Percentiles rank a stretch among this genome's conserved stretches.
These are phyloP conservation scores for Clostera curtula DNA, from an alignment of 2,888 invertebrate species.

Conservation along the genomic window DNA sequence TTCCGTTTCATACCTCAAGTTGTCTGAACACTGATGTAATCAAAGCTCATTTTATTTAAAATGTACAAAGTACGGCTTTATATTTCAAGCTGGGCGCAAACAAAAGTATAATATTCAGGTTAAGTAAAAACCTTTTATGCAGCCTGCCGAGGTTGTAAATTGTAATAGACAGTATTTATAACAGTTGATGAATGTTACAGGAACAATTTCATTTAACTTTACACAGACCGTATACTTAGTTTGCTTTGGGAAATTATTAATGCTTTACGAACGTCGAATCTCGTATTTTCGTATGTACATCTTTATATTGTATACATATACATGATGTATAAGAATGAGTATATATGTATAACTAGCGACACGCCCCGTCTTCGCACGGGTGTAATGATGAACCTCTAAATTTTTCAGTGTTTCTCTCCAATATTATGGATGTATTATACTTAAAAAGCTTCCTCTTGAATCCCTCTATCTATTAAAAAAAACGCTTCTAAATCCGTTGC, in stretches of 20 bases:
- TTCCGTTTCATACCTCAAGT: neutral
- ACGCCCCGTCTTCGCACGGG: too few species aligned
- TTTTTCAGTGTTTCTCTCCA: too few species aligned
- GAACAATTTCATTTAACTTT: slow-evolving; percentile 5
- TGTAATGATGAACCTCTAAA: too few species aligned
- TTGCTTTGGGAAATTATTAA: neutral
- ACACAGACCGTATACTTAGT: neutral
- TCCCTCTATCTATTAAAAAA: too few species aligned
- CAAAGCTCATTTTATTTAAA: neutral
- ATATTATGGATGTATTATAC: too few species aligned
- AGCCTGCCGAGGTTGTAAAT: slow-evolving; percentile 7
- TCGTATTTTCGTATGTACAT: neutral
- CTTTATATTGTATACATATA: too few species aligned
- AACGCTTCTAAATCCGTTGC: too few species aligned
- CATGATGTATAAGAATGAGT: too few species aligned
- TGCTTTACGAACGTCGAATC: neutral
- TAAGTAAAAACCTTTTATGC: slow-evolving; percentile 11
- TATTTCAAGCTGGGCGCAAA: slow-evolving; percentile 13
- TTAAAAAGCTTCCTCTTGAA: too few species aligned
- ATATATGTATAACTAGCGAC: too few species aligned
- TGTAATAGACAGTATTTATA: slow-evolving; percentile 8
- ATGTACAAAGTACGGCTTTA: slow-evolving; percentile 2
- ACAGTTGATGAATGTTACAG: slow-evolving; percentile 10
- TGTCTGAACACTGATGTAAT: neutral
- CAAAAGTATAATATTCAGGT: slow-evolving; percentile 8